phyloP scores from a whole-genome alignment of 2,888 invertebrate species.

The Sarcophaga carnaria region DNA sequence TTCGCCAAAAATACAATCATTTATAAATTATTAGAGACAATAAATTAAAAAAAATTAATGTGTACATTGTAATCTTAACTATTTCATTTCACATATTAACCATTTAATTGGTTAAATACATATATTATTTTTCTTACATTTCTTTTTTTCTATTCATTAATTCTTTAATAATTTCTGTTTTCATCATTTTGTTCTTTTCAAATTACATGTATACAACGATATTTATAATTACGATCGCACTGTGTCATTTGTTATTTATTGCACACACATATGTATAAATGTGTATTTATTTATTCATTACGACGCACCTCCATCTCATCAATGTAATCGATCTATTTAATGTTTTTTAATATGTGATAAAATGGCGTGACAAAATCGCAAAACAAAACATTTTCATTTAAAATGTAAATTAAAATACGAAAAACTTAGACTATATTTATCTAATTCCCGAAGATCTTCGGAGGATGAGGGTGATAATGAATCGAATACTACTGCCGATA shows the following conservation, averaged over 20 bases:
- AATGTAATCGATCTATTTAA: constrained; percentile 23
- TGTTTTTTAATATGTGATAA: background rate
- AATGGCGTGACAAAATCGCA: background rate
- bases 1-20: too few relatives aligned
- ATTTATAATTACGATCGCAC: constrained; percentile 37
- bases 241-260: constrained; percentile 42
- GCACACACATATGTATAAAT: background rate
- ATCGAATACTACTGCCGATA: constrained; percentile 79
- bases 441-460: constrained; percentile 82
- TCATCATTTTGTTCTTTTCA: constrained; percentile 28
- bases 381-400: constrained; percentile 39
- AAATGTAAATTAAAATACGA: constrained; percentile 29
- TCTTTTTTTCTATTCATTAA: constrained; percentile 24
- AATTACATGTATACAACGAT: background rate
- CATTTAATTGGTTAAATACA: too few relatives aligned
- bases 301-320: constrained; percentile 35
- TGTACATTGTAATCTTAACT: too few relatives aligned
- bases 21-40: too few relatives aligned
- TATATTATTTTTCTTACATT: background rate
- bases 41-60: too few relatives aligned
- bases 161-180: background rate
- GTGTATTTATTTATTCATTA: background rate
- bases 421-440: constrained; percentile 80
- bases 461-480: constrained; percentile 81
- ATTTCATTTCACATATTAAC: too few relatives aligned